These are phyloP conservation scores for Drosophila busckii DNA, from an alignment of 1,140 invertebrate species.

Conservation along the genomic window DNA sequence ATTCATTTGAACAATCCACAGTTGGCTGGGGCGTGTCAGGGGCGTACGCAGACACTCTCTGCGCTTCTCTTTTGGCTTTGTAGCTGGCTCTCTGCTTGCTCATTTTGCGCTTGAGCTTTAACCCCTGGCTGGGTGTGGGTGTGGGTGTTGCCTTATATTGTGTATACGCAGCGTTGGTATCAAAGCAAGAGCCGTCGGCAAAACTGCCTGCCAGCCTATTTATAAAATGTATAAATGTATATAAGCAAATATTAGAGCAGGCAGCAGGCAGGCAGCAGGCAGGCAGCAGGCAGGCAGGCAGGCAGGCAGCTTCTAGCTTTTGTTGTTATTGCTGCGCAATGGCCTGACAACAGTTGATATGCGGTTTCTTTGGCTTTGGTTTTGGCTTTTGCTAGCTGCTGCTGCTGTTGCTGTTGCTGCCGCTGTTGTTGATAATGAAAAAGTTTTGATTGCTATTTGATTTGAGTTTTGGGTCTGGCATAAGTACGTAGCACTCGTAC, in stretches of 20 bases:
- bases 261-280: too few species aligned
- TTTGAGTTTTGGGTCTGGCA: slow-evolving; percentile 63
- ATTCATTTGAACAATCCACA: too few species aligned
- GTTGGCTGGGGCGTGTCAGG: too few species aligned
- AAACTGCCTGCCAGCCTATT: slow-evolving; percentile 61
- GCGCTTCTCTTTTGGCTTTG: too few species aligned
- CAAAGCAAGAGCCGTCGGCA: slow-evolving; percentile 52
- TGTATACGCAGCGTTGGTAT: slow-evolving; percentile 58
- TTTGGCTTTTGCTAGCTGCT: slow-evolving; percentile 5
- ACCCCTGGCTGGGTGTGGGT: slow-evolving; percentile 24
- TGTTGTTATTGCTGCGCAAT: slow-evolving; percentile 30
- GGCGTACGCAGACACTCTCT: too few species aligned
- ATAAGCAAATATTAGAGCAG: too few species aligned
- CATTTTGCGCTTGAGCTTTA: slow-evolving; percentile 22
- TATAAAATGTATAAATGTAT: too few species aligned
- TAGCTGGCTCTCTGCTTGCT: background rate
- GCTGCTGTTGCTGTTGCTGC: background rate
- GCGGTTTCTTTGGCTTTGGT: slow-evolving; percentile 49
- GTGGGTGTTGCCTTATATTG: slow-evolving; percentile 36
- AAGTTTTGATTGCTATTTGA: slow-evolving; percentile 74
- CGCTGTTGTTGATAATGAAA: slow-evolving; percentile 61
- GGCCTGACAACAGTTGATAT: slow-evolving; percentile 52
- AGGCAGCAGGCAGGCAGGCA: too few species aligned
- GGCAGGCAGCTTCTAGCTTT: slow-evolving; percentile 15
- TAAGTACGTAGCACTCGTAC: slow-evolving; percentile 13